Conservation (phyloP, 2,113 vertebrate species). For the Chitala chitala region DNA sequence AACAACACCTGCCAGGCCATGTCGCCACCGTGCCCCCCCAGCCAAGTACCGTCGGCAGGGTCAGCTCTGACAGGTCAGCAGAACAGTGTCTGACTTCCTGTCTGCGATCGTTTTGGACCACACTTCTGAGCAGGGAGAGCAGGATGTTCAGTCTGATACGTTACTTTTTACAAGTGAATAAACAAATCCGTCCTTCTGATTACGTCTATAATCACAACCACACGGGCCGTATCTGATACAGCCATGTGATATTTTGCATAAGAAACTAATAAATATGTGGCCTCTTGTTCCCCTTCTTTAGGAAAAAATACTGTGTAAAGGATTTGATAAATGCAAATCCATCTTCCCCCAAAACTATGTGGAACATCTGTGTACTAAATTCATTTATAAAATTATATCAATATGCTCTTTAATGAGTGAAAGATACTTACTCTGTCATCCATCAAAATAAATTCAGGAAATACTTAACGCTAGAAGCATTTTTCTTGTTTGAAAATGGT, state of each 20-base stretch:
- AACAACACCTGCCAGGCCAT: too few relatives aligned
- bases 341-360: slow-evolving; percentile 61
- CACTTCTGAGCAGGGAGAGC: neutral
- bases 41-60: too few relatives aligned
- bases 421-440: slow-evolving; percentile 79
- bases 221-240: slow-evolving; percentile 57
- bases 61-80: too few relatives aligned
- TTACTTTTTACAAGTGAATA: slow-evolving; percentile 61
- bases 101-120: neutral
- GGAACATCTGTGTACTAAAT: slow-evolving; percentile 80
- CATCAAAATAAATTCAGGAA: slow-evolving; percentile 85
- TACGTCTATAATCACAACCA: slow-evolving; percentile 52
- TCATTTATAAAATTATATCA: slow-evolving; percentile 83
- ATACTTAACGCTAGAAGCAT: slow-evolving; percentile 82
- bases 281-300: slow-evolving; percentile 60
- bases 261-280: slow-evolving; percentile 77
- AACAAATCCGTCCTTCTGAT: slow-evolving; percentile 57
- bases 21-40: too few relatives aligned
- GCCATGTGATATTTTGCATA: slow-evolving; percentile 51
- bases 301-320: slow-evolving; percentile 69
- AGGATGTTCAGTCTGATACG: slow-evolving; percentile 38
- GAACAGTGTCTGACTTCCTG: neutral
- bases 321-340: slow-evolving; percentile 75
- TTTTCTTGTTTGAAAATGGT: slow-evolving; percentile 76
- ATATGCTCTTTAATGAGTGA: slow-evolving; percentile 82